Base-by-base conservation (phyloP, 2,113 vertebrate species). In the Sinocyclocheilus grahami region DNA sequence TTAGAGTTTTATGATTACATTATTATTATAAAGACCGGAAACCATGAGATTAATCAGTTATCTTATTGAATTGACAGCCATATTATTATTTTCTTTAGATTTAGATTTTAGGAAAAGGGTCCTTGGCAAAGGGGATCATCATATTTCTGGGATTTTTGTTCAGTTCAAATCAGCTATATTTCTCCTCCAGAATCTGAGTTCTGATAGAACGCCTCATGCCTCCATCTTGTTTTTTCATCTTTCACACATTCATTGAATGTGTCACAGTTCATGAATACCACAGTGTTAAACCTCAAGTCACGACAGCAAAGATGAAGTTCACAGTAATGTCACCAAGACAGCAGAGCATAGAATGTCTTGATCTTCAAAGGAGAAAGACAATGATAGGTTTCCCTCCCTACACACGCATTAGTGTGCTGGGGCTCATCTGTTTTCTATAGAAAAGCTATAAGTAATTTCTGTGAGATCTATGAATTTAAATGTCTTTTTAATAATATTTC, bases 271-370 rank as follows among this genome's bases (percentile, higher is more conserved):
- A 48, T 53, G 14, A 80, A 53, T 80, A 60, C 37, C 18, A 30
- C 37, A 60, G 14, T 71, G 79, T 72, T 60, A 62, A 72, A 60
- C n/a, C 42, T 81, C 76, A 51, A 81, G 85, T 86, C 85, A 62
- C 51, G 2, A 42, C 51, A 81, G 22, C 13, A 60, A 48, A 20
- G 79, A 86, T 62, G 78, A 82, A 76, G 85, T 77, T 82, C 6
- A 8, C 33, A 53, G 76, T 82, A 82, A 86, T 86, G 85, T 65
- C 62, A 48, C 60, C 55, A 82, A 22, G 85, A 65, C 78, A 82
- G 48, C 69, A 5, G 78, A 77, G 71, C 39, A 67, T 18, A 55
- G 84, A 55, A 86, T 39, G 79, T 67, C 69, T 86, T 76, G 67
- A 82, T 82, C 71, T 82, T 86, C 71, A 82, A 55, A 82, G 24